These are phyloP conservation scores for Corvus cornix DNA, from an alignment of 2,113 vertebrate species.

Conservation along the genomic window DNA sequence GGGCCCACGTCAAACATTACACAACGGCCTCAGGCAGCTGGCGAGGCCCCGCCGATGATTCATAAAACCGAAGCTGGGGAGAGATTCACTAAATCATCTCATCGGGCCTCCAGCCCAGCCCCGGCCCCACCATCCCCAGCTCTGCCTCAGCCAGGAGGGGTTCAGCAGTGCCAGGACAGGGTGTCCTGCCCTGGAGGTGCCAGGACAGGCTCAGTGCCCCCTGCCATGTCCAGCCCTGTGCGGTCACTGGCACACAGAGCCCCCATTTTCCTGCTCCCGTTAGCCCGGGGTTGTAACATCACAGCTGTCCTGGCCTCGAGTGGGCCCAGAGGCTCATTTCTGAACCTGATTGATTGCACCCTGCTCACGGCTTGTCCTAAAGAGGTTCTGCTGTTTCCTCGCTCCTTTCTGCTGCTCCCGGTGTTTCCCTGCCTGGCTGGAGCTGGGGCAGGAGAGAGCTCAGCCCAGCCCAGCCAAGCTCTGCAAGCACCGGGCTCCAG, in stretches of 20 bases:
- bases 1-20: constrained; percentile 58
- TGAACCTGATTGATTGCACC: constrained; percentile 39
- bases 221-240: accelerated
- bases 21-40: constrained; percentile 49
- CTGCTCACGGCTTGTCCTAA: not conserved
- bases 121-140: not conserved
- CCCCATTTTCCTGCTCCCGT: accelerated
- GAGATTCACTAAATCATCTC: constrained; percentile 31
- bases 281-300: no score
- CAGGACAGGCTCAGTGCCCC: not conserved
- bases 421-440: not conserved
- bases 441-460: not conserved
- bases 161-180: not conserved
- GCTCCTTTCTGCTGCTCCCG: not conserved
- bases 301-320: not conserved
- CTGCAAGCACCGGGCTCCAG: not conserved
- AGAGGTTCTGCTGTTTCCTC: not conserved
- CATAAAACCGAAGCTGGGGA: not conserved
- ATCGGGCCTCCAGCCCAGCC: not conserved
- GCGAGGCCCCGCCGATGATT: constrained; percentile 32
- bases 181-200: not conserved
- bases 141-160: not conserved
- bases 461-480: not conserved
- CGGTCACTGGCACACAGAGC: accelerated
- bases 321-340: constrained; percentile 20